Conservation (phyloP, 2,113 vertebrate species). For the Chitala chitala region DNA sequence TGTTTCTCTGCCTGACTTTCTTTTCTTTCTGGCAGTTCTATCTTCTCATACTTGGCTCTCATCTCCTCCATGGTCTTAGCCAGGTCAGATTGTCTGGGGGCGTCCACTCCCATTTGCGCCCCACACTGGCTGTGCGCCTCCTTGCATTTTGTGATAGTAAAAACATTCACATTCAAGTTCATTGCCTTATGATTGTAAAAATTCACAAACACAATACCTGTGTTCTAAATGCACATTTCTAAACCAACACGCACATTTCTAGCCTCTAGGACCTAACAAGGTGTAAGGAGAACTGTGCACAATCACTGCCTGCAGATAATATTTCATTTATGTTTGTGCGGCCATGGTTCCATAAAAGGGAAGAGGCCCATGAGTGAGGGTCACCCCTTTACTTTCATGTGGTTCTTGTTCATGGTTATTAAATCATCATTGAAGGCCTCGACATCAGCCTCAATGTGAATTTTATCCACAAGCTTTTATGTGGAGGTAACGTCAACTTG, state of each 20-base stretch:
- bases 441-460: constrained; percentile 57
- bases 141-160: too few species aligned
- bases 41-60: constrained; percentile 71
- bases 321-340: too few species aligned
- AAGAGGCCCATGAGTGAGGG: too few species aligned
- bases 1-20: constrained; percentile 68
- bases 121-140: constrained; percentile 37
- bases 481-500: constrained; percentile 62
- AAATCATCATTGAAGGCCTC: constrained; percentile 78
- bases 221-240: too few species aligned
- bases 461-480: constrained; percentile 67
- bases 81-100: constrained; percentile 72
- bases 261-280: too few species aligned
- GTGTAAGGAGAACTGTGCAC: too few species aligned
- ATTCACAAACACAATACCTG: too few species aligned
- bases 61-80: constrained; percentile 72
- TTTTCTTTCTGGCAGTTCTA: constrained; percentile 67
- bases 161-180: too few species aligned
- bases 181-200: too few species aligned
- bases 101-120: constrained; percentile 76
- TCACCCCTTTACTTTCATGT: constrained; percentile 58
- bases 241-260: too few species aligned
- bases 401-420: constrained; percentile 71
- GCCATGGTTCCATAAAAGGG: too few species aligned
- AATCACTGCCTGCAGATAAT: too few species aligned